Conservation (phyloP, 2,797 vertebrate species). For the Acrocephalus scirpaceus region DNA sequence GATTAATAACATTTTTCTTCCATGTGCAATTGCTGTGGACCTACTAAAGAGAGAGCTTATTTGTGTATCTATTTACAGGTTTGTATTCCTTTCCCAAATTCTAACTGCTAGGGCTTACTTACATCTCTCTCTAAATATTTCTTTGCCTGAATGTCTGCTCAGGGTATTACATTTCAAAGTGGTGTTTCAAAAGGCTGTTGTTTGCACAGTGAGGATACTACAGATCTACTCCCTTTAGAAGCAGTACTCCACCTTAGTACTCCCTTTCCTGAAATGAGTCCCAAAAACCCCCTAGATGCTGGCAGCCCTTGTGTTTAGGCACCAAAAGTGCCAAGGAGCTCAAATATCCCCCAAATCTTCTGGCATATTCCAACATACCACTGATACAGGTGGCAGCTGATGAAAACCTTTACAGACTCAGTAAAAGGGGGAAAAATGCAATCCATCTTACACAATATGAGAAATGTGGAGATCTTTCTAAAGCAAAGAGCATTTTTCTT, state of each 20-base stretch:
- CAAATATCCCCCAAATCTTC: background rate
- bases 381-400: background rate
- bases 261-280: background rate
- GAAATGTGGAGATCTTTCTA: background rate
- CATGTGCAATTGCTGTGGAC: background rate
- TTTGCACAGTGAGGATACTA: background rate
- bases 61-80: background rate
- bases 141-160: background rate
- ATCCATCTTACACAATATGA: background rate
- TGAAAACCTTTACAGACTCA: background rate
- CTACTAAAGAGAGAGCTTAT: background rate
- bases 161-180: background rate
- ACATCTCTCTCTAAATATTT: background rate
- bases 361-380: background rate
- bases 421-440: background rate
- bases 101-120: background rate
- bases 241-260: background rate
- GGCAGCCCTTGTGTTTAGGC: background rate
- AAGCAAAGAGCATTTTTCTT: background rate
- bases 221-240: background rate
- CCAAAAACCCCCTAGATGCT: rapidly evolving
- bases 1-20: background rate
- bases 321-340: background rate
- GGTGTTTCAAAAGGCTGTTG: background rate
- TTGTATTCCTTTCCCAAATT: background rate